phyloP scores from a whole-genome alignment of 2,888 invertebrate species.

The Parnassius smintheus region DNA sequence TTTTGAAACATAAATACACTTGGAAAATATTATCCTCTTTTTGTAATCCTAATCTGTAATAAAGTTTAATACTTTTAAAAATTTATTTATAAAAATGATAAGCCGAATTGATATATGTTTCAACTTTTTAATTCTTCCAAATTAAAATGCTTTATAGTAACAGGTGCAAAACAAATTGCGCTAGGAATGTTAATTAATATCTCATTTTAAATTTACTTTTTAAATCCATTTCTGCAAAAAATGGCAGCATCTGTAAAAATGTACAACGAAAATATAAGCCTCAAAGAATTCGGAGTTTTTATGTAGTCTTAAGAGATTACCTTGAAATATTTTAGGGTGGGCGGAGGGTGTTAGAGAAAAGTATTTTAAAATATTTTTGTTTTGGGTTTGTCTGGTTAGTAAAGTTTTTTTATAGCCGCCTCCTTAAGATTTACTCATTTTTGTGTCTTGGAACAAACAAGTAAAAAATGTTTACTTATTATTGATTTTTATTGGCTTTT shows the following conservation, averaged over 20 bases:
- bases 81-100: not conserved
- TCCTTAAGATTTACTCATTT: not conserved
- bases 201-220: conserved; percentile 9
- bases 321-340: conserved; percentile 53
- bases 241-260: conserved; percentile 25
- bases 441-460: too few relatives aligned
- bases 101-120: not conserved
- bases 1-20: too few relatives aligned
- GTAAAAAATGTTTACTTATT: too few relatives aligned
- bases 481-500: too few relatives aligned
- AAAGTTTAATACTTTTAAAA: too few relatives aligned
- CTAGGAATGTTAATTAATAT: conserved; percentile 10
- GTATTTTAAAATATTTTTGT: conserved; percentile 11
- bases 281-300: conserved; percentile 65
- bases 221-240: conserved; percentile 15
- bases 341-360: conserved; percentile 7
- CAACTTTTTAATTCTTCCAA: conserved; percentile 10
- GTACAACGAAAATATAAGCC: conserved; percentile 67
- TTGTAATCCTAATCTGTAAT: too few relatives aligned
- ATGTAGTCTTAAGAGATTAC: conserved; percentile 72
- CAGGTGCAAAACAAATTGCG: conserved; percentile 20
- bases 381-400: conserved; percentile 5
- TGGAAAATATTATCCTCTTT: too few relatives aligned
- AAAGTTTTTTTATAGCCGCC: not conserved
- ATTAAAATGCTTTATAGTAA: conserved; percentile 7